Conservation (phyloP, 2,888 invertebrate species). For the Alsophila aescularia region DNA sequence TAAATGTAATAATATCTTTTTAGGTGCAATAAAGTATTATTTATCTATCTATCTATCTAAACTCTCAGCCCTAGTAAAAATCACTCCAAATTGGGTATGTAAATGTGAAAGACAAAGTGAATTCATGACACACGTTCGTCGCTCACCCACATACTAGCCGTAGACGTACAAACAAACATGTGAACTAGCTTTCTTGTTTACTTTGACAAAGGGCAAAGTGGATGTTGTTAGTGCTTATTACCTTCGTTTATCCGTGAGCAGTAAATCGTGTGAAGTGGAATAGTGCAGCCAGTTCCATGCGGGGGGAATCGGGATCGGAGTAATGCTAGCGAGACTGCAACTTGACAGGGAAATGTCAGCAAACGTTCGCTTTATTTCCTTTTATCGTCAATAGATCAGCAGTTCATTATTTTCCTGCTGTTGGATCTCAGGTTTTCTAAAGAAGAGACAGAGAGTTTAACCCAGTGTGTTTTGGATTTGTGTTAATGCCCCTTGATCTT, state of each 20-base stretch:
- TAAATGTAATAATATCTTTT: no score
- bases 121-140: conserved; percentile 43
- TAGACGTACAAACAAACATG: conserved; percentile 29
- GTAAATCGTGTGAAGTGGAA: conserved; percentile 45
- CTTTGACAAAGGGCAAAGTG: conserved; percentile 56
- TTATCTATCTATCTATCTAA: no score
- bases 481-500: no score
- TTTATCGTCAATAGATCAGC: no score
- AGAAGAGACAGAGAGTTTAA: no score
- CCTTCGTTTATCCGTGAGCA: conserved; percentile 47
- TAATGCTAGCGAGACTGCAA: not conserved
- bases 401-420: no score
- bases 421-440: no score
- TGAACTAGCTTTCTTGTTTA: conserved; percentile 47
- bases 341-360: not conserved
- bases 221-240: conserved; percentile 46
- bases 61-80: conserved; percentile 43
- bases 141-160: conserved; percentile 46
- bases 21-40: no score
- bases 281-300: conserved; percentile 10
- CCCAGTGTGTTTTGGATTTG: no score
- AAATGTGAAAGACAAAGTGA: conserved; percentile 56
- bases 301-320: not conserved
- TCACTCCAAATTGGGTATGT: conserved; percentile 52
- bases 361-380: no score